Evolutionary conservation across 2,113 vertebrate species (phyloP).

Genomic region (Pterocles gutturalis): DNA sequence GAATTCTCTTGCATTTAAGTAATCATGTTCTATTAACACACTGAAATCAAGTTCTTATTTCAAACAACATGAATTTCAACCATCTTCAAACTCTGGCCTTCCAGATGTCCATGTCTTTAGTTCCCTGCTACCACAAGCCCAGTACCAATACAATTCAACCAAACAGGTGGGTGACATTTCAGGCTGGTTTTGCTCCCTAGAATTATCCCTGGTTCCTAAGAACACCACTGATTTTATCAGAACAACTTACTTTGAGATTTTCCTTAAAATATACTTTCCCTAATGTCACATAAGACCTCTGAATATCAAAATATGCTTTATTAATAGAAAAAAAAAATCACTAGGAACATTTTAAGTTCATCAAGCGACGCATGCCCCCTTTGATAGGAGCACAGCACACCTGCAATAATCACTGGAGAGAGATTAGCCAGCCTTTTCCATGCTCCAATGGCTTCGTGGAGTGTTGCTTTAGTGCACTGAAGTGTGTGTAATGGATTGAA

Average conservation of each 20-base stretch:
- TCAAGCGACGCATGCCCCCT: neutral
- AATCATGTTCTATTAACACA: neutral
- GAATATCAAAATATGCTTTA: neutral
- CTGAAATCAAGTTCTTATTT: neutral
- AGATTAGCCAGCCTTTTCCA: neutral
- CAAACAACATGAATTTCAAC: neutral
- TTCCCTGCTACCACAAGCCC: neutral
- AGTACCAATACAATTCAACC: neutral
- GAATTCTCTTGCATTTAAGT: neutral
- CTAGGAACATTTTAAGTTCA: neutral
- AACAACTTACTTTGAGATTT: neutral
- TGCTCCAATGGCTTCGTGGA: neutral
- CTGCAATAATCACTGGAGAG: conserved; percentile 1
- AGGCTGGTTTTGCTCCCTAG: neutral
- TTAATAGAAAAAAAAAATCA: neutral
- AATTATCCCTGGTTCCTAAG: neutral
- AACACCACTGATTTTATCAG: neutral
- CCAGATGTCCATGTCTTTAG: neutral
- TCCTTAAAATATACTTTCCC: neutral
- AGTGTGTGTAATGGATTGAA: conserved; percentile 26
- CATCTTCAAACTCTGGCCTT: neutral
- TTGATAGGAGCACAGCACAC: neutral
- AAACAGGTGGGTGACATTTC: neutral
- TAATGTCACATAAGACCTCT: neutral
- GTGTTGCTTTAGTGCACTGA: neutral